Base-by-base conservation (phyloP, 2,113 vertebrate genomes). In the Cyphomyrus discorhynchus region DNA sequence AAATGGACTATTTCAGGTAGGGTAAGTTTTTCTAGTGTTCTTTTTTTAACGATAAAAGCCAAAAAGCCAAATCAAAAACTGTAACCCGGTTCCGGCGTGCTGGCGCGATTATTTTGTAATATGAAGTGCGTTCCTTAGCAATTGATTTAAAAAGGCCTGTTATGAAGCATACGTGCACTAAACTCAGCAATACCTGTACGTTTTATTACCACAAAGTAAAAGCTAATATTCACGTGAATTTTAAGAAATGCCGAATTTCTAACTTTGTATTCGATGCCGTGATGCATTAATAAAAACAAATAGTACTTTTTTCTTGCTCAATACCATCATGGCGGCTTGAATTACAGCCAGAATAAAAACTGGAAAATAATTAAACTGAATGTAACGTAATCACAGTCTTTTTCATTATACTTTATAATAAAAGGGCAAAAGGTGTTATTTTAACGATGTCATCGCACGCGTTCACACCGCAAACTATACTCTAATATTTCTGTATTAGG, bases 1-100 rank as follows among this genome's bases (percentile, higher is more conserved):
- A 98, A 94, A 95, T 97, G 95, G 97, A 99, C 95, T 99, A 99
- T 92, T 98, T 98, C 96, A 99, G 97, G 98, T 98, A 96, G 91
- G 96, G 93, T 96, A 96, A 96, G 95, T 96, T 95, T 96, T 92
- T 92, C 92, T 93, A 31, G 11, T 35, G 91, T 93, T 90, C 91
- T 62, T 53, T 62, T 62, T 92, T 94, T 94, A 93, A 93, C 91
- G 93, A 66, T 74, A 52, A 52, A 74, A 47, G 50, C 24, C 15
- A 15, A 53, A 47, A 10, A 53, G n/a, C 24, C 2, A 52, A 86
- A 86, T 15, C 11, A 86, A 89, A 74, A 39, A n/a, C 6, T 70
- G 58, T 88, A 88, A 15, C 39, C 21, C 58, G 58, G 87, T 45
- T 62, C 62, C 89, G 74, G 45, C 24, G 21, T 84, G 21, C 45